Percentiles rank a stretch among this genome's conserved stretches.
These are phyloP conservation scores for Lepilemur ruficaudatus DNA, from an alignment of 2,797 vertebrate species.

Conservation along the genomic window DNA sequence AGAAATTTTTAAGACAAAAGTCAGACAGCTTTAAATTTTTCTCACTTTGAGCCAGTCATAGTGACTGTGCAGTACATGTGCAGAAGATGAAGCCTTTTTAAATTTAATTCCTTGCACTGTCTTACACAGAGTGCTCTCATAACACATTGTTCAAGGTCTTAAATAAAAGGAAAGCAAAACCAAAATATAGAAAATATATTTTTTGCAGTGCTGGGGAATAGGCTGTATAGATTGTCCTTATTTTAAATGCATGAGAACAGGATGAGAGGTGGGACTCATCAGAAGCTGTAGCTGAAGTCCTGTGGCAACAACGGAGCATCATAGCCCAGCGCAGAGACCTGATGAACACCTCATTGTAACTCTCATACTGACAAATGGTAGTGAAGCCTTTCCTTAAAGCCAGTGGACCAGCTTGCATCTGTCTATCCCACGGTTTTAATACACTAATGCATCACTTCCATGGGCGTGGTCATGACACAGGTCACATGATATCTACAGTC, in stretches of 20 bases:
- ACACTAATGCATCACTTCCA: not conserved
- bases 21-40: slow-evolving; percentile 58
- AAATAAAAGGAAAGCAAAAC: slow-evolving; percentile 35
- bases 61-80: not conserved
- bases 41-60: slow-evolving; percentile 35
- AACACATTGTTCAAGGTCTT: slow-evolving; percentile 25
- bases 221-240: slow-evolving; percentile 50
- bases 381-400: slow-evolving; percentile 38
- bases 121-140: slow-evolving; percentile 41
- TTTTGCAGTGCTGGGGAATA: slow-evolving; percentile 60
- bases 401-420: not conserved
- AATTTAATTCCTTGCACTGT: slow-evolving; percentile 44
- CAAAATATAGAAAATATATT: not conserved
- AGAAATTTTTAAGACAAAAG: slow-evolving; percentile 73
- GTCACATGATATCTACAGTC: not conserved
- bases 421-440: not conserved
- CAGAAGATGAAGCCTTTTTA: slow-evolving; percentile 27
- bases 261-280: not conserved
- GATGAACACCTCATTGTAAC: not conserved
- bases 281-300: slow-evolving; percentile 18
- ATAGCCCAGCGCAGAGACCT: not conserved
- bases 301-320: not conserved
- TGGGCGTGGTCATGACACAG: not conserved
- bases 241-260: slow-evolving; percentile 67
- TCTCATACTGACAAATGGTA: not conserved